A percentile compares a stretch with the other conserved stretches of the same genome.
Conservation (phyloP, 1,140 invertebrate species). For the Psilanteris sp. region DNA sequence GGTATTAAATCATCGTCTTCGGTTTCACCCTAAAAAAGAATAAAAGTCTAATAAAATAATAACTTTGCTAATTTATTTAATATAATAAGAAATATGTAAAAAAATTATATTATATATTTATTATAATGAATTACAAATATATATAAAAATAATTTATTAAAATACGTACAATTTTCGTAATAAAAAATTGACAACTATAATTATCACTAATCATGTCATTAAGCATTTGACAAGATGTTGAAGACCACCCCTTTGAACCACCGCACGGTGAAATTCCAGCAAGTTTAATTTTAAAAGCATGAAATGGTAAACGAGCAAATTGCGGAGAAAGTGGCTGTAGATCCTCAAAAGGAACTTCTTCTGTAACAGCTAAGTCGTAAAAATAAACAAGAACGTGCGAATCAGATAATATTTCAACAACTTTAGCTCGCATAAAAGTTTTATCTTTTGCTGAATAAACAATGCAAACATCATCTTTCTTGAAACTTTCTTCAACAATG, state of each 20-base stretch:
- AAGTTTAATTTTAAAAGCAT: constrained; percentile 81
- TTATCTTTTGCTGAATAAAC: constrained; percentile 76
- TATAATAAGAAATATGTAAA: too few relatives aligned
- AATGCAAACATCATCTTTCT: constrained; percentile 76
- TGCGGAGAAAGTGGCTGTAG: constrained; percentile 74
- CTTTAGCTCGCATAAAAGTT: constrained; percentile 79
- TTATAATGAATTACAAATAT: too few relatives aligned
- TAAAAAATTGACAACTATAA: constrained; percentile 64
- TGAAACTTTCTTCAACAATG: constrained; percentile 55
- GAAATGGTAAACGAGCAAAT: constrained; percentile 75
- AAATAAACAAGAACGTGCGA: constrained; percentile 77
- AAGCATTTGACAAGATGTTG: constrained; percentile 79
- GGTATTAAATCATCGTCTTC: constrained; percentile 77
- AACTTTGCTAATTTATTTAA: too few relatives aligned
- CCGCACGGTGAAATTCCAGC: constrained; percentile 81
- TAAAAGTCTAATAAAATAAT: not conserved
- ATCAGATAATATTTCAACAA: constrained; percentile 72
- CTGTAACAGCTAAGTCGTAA: constrained; percentile 79
- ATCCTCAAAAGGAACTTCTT: constrained; percentile 72
- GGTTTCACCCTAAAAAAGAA: constrained; percentile 70
- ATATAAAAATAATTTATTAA: not conserved
- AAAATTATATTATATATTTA: too few relatives aligned
- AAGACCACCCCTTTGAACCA: constrained; percentile 79
- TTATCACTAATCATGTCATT: constrained; percentile 79
- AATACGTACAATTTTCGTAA: constrained; percentile 70